phyloP scores from a whole-genome alignment of 1,140 invertebrate genomes.

The Bombus vancouverensis region DNA sequence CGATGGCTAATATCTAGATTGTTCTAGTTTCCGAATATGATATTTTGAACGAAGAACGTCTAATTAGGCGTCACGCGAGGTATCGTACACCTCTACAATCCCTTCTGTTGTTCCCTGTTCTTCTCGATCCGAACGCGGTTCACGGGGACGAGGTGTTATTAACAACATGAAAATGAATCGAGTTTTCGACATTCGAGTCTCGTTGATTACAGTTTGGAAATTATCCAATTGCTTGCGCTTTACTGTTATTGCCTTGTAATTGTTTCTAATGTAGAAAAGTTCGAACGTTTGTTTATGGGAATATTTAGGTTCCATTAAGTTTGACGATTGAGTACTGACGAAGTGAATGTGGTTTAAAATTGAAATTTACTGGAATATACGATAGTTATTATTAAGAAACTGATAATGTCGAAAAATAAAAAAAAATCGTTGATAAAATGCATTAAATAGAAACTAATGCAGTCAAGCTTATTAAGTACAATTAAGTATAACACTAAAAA shows the following conservation, averaged over 20 bases:
- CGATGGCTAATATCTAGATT: slow-evolving; percentile 63
- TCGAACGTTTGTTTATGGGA: not conserved
- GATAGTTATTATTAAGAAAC: too few species aligned
- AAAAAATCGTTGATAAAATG: too few species aligned
- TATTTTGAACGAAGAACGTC: slow-evolving; percentile 57
- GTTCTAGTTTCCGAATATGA: slow-evolving; percentile 51
- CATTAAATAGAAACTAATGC: too few species aligned
- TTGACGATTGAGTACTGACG: too few species aligned
- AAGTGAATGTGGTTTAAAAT: too few species aligned
- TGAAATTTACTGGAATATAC: too few species aligned
- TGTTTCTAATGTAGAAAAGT: not conserved
- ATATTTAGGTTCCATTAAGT: not conserved
- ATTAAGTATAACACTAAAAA: too few species aligned
- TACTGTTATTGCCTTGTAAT: not conserved
- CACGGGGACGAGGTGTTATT: not conserved
- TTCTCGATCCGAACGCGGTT: not conserved
- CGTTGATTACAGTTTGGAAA: not conserved
- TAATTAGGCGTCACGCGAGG: slow-evolving; percentile 66
- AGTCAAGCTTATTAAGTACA: too few species aligned
- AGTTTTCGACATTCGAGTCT: not conserved
- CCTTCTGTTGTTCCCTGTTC: not conserved
- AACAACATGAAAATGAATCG: not conserved
- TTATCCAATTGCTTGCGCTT: not conserved
- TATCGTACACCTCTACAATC: slow-evolving; percentile 31
- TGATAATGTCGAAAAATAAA: too few species aligned